A percentile compares a stretch with the other conserved stretches of the same genome.
phyloP scores from a whole-genome alignment of 2,888 invertebrate species.

The Heliconius hortense region DNA sequence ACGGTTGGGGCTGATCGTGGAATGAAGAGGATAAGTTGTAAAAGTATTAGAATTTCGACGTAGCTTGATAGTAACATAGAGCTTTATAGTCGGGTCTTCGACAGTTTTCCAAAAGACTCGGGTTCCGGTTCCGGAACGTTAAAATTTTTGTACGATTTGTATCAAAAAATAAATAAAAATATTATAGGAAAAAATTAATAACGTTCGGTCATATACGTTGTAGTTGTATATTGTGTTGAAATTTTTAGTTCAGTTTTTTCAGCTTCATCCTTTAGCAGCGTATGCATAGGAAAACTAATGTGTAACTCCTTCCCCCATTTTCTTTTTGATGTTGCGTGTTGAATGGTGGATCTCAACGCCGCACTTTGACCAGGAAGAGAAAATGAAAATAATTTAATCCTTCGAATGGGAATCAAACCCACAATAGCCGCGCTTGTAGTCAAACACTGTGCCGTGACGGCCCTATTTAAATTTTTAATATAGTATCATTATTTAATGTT shows the following conservation, averaged over 20 bases:
- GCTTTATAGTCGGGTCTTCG: not conserved
- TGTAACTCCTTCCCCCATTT: not conserved
- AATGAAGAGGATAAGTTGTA: conserved; percentile 4
- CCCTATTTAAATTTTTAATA: too few species aligned
- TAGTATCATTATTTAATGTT: too few species aligned
- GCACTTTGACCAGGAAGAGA: not conserved
- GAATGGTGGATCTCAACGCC: not conserved
- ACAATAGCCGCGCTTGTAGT: too few species aligned
- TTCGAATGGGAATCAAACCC: too few species aligned
- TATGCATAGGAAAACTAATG: too few species aligned
- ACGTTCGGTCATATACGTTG: too few species aligned
- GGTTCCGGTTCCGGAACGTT: not conserved
- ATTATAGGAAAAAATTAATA: too few species aligned
- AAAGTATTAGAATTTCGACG: not conserved
- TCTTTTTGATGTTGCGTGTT: not conserved
- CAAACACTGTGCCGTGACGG: too few species aligned
- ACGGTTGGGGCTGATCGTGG: conserved; percentile 28
- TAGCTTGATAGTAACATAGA: not conserved
- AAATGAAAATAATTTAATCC: too few species aligned
- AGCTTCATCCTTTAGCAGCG: not conserved
- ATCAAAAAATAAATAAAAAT: too few species aligned
- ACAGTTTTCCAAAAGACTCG: not conserved
- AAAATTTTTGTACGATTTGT: too few species aligned
- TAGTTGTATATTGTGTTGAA: too few species aligned
- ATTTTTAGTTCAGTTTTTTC: not conserved